These are phyloP conservation scores for Chiloscyllium punctatum DNA, from an alignment of 2,797 vertebrate species.

Conservation along the genomic window DNA sequence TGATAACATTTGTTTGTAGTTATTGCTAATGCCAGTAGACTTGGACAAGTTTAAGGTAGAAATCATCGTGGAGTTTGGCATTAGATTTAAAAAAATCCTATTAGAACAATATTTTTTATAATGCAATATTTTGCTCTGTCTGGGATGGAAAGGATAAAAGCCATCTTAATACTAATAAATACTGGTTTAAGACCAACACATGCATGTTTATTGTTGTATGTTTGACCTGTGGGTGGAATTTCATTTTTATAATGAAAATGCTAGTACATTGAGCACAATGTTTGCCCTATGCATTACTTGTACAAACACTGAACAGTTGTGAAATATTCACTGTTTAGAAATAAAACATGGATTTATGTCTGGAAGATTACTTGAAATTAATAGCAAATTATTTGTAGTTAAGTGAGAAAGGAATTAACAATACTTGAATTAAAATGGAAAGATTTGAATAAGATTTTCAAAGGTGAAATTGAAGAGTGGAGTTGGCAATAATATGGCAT, in stretches of 20 bases:
- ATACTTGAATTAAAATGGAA: neutral
- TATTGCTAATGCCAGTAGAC: neutral
- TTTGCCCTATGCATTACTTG: conserved; percentile 31
- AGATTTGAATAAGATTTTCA: neutral
- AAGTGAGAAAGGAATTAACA: neutral
- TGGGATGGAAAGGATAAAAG: neutral
- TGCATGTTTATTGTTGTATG: neutral
- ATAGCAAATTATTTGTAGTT: neutral
- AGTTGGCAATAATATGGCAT: neutral
- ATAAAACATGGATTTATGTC: neutral
- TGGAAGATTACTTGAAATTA: conserved; percentile 31
- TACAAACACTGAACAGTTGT: conserved; percentile 27
- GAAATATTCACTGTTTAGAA: conserved; percentile 20
- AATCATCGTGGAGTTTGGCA: neutral
- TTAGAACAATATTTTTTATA: neutral
- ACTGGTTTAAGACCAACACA: neutral
- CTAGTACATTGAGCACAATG: conserved; percentile 33
- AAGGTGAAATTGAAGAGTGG: neutral
- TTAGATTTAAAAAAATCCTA: neutral
- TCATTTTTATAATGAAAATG: conserved; percentile 18
- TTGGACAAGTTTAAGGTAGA: neutral
- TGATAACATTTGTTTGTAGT: neutral
- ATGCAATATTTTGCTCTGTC: neutral
- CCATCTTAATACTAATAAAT: neutral
- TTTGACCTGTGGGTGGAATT: neutral